phyloP scores from a whole-genome alignment of 2,888 invertebrate genomes.

The Apodemia mormo region DNA sequence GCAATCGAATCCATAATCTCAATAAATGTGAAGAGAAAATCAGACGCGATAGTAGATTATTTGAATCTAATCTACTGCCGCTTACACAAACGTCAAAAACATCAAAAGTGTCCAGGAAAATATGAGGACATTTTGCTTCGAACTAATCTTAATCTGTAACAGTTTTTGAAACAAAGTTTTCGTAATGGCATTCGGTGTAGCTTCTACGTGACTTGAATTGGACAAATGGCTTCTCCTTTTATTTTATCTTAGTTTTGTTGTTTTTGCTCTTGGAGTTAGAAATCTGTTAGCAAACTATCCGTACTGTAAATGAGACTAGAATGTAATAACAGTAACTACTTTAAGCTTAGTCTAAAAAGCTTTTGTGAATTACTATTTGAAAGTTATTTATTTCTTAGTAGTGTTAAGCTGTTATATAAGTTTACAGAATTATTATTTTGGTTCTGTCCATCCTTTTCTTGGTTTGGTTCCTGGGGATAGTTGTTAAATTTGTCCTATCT shows the following conservation, averaged over 20 bases:
- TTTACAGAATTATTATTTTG: no score
- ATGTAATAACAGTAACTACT: neutral
- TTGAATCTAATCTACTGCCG: neutral
- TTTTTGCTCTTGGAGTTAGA: neutral
- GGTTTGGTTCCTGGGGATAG: no score
- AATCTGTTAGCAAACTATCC: constrained; percentile 14
- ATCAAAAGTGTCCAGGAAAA: constrained; percentile 7
- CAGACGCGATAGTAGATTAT: no score
- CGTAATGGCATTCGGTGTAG: constrained; percentile 16
- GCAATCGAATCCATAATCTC: no score
- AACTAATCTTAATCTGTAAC: constrained; percentile 11
- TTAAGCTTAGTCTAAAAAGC: neutral
- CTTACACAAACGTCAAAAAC: neutral
- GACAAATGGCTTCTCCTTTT: neutral
- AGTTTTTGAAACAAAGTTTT: constrained; percentile 15
- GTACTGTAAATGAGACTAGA: neutral
- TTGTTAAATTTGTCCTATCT: no score
- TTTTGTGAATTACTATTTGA: neutral
- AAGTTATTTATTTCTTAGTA: neutral
- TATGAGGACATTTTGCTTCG: neutral
- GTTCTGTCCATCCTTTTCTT: no score
- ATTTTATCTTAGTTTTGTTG: constrained; percentile 8
- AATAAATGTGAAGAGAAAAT: no score
- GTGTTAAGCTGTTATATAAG: no score
- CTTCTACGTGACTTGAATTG: constrained; percentile 14